These are phyloP conservation scores for Diacarnus erythraeanus DNA, from an alignment of 37 sponge, comb jelly and placozoan species.

Conservation along the genomic window DNA sequence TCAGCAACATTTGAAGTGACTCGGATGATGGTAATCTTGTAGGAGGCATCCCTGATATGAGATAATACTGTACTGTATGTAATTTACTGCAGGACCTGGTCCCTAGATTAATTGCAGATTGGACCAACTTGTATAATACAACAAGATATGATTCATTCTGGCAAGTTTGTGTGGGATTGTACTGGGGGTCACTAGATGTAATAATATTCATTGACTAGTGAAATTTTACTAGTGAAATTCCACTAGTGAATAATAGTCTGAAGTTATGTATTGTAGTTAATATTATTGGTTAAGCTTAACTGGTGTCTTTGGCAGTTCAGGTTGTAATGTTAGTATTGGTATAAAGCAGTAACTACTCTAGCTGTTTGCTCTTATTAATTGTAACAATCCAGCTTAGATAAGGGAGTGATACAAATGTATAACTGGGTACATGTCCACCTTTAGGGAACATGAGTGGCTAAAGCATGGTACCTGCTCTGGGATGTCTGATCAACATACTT, in stretches of 20 bases:
- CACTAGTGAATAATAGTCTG: too few species aligned
- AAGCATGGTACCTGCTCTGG: slow-evolving; percentile 66
- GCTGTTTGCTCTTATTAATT: neutral
- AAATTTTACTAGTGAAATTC: too few species aligned
- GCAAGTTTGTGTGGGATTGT: neutral
- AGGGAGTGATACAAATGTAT: neutral
- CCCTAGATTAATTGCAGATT: slow-evolving; percentile 20
- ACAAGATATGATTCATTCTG: slow-evolving; percentile 39
- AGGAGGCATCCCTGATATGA: neutral
- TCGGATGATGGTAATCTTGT: slow-evolving; percentile 20
- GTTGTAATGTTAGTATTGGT: too few species aligned
- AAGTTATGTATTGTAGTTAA: too few species aligned
- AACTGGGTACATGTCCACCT: neutral
- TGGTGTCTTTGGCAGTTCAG: too few species aligned
- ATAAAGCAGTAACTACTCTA: neutral
- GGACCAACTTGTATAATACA: slow-evolving; percentile 17
- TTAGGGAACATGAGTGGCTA: slow-evolving; percentile 57
- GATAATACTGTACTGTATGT: neutral
- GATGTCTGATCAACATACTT: slow-evolving; percentile 23
- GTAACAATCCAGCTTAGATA: too few species aligned
- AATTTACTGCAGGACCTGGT: slow-evolving; percentile 13
- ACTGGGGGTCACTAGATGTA: too few species aligned
- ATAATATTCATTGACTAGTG: too few species aligned
- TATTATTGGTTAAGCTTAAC: too few species aligned
- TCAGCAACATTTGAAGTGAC: slow-evolving; percentile 12